phyloP scores from a whole-genome alignment of 2,797 vertebrate genomes.

The Discoglossus pictus region DNA sequence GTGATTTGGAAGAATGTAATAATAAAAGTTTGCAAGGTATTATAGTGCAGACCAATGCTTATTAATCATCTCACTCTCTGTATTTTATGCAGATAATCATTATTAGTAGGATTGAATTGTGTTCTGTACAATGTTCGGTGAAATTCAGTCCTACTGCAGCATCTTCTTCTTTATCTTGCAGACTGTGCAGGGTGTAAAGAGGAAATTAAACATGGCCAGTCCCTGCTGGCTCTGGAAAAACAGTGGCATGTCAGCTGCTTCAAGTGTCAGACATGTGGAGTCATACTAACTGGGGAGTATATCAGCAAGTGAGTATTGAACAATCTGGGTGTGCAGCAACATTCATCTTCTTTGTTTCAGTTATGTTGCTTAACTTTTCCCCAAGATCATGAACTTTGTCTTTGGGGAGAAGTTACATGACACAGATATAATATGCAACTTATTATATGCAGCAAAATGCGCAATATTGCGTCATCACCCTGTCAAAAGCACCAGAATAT shows the following conservation, averaged over 20 bases:
- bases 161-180: conserved; percentile 58
- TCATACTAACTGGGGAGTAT: conserved; percentile 94
- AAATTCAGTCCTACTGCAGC: accelerated
- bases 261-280: conserved; percentile 92
- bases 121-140: accelerated
- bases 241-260: conserved; percentile 99
- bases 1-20: conserved; percentile 14
- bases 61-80: conserved; percentile 22
- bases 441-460: too few relatives aligned
- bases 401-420: too few relatives aligned
- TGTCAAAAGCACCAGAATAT: too few relatives aligned
- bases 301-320: conserved; percentile 92
- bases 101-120: too few relatives aligned
- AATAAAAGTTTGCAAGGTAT: conserved; percentile 23
- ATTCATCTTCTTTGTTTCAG: too few relatives aligned
- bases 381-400: too few relatives aligned
- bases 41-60: neutral
- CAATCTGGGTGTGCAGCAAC: neutral
- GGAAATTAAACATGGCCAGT: conserved; percentile 96
- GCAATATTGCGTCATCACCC: too few relatives aligned
- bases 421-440: too few relatives aligned
- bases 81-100: too few relatives aligned
- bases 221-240: conserved; percentile 92
- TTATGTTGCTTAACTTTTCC: too few relatives aligned
- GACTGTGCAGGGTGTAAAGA: conserved; percentile 95